These are phyloP conservation scores for Corvus cornix DNA, from an alignment of 2,113 vertebrate genomes.

Conservation along the genomic window DNA sequence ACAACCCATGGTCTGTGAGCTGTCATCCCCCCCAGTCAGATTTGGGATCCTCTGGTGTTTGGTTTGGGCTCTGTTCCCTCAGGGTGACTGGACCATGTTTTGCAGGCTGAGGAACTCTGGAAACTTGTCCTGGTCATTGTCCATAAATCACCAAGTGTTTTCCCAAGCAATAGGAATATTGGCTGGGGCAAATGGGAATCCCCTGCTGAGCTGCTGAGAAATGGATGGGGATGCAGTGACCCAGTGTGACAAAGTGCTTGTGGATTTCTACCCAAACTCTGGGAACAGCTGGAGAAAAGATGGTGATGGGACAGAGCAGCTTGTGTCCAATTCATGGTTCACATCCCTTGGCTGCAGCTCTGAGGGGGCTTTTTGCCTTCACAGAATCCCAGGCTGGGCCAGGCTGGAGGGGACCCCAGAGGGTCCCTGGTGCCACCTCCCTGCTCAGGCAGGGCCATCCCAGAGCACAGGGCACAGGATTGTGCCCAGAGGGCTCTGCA, in stretches of 20 bases:
- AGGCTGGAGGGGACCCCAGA: background rate
- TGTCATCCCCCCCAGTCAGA: background rate
- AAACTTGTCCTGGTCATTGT: background rate
- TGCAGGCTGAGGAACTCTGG: background rate
- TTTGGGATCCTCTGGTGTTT: background rate
- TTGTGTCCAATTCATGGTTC: fast-evolving
- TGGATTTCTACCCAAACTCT: background rate
- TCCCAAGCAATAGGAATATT: background rate
- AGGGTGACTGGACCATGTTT: background rate
- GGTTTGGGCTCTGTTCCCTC: background rate
- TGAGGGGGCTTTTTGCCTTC: background rate
- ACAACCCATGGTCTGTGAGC: background rate
- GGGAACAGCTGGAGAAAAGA: background rate
- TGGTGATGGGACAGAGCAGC: background rate
- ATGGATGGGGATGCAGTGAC: background rate
- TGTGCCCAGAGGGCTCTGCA: too few species aligned
- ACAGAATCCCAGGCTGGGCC: background rate
- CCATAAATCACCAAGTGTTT: background rate
- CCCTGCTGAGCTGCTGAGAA: background rate
- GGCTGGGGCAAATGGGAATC: background rate
- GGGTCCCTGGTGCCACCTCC: background rate
- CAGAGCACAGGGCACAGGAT: too few species aligned
- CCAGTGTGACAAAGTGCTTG: background rate
- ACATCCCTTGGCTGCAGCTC: background rate
- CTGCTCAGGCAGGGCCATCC: background rate